phyloP scores from a whole-genome alignment of 2,888 invertebrate species.

The Melinopterus prodromus region DNA sequence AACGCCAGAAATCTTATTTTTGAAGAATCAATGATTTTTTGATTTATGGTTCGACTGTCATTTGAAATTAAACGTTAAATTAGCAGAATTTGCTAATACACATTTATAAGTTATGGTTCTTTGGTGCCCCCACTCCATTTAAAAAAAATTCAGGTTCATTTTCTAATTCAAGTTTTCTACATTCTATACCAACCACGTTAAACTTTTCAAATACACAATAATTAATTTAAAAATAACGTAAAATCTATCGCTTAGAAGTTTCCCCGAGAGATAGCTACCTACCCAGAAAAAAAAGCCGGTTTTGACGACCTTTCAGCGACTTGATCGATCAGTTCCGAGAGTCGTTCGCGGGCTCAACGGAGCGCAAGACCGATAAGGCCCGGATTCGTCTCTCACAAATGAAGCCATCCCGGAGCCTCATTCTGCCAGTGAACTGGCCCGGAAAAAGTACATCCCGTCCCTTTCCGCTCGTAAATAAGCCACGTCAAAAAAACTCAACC shows the following conservation, averaged over 20 bases:
- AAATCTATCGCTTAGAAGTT: background rate
- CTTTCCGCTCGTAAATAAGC: constrained; percentile 4
- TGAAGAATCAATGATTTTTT: too few species aligned
- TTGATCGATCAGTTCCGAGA: background rate
- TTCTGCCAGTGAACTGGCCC: background rate
- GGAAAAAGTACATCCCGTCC: background rate
- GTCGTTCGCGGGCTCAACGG: background rate
- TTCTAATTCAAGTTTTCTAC: too few species aligned
- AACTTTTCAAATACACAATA: background rate
- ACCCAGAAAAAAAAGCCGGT: background rate
- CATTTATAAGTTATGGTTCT: too few species aligned
- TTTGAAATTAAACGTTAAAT: too few species aligned
- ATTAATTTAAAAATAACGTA: background rate
- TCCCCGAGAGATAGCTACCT: background rate
- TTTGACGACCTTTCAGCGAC: background rate
- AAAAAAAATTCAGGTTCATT: too few species aligned
- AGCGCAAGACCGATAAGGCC: background rate
- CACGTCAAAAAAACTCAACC: background rate
- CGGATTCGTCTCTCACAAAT: background rate
- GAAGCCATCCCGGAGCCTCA: background rate
- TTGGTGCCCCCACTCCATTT: too few species aligned
- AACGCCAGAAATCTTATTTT: too few species aligned
- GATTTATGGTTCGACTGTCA: too few species aligned
- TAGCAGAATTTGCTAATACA: too few species aligned
- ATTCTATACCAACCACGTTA: background rate